A percentile compares a stretch with the other conserved stretches of the same genome.
phyloP scores from a whole-genome alignment of 92 coral and sea anemone species.

The Phenganax marumi region DNA sequence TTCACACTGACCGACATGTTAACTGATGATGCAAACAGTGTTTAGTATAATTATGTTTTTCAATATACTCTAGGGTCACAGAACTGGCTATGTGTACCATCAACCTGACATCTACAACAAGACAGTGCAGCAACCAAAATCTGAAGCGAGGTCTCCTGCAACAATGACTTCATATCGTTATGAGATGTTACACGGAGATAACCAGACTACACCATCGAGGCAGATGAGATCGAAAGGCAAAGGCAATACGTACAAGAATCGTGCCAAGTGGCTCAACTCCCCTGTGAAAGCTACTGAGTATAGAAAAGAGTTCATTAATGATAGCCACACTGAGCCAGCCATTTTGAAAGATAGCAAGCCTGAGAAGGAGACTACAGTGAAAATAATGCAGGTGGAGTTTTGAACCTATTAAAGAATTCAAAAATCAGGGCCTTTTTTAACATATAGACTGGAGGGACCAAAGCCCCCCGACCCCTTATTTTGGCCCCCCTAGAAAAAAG shows the following conservation, averaged over 20 bases:
- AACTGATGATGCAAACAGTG: too few relatives aligned
- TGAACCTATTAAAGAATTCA: too few relatives aligned
- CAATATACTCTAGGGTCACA: conserved; percentile 60
- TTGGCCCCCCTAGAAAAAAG: too few relatives aligned
- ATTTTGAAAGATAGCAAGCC: conserved; percentile 85
- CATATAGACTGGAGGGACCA: too few relatives aligned
- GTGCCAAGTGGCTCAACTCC: conserved; percentile 71
- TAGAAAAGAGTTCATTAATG: conserved; percentile 53
- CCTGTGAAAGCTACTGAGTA: conserved; percentile 79
- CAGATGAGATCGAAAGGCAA: conserved; percentile 56
- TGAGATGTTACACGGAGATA: conserved; percentile 46
- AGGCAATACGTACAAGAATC: conserved; percentile 62
- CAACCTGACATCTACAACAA: conserved; percentile 60
- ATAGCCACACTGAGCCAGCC: conserved; percentile 65
- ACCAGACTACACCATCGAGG: conserved; percentile 41
- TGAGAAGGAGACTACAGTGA: conserved; percentile 61
- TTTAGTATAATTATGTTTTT: too few relatives aligned
- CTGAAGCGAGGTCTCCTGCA: conserved; percentile 53
- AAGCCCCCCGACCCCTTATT: too few relatives aligned
- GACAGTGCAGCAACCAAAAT: conserved; percentile 49
- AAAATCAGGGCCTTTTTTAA: too few relatives aligned
- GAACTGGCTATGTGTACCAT: conserved; percentile 70
- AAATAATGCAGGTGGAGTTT: conserved; percentile 21
- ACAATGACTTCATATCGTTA: conserved; percentile 48
- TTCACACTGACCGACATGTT: too few relatives aligned